Conservation (phyloP, 2,113 vertebrate genomes). For the Rhegmatorhina hoffmannsi region DNA sequence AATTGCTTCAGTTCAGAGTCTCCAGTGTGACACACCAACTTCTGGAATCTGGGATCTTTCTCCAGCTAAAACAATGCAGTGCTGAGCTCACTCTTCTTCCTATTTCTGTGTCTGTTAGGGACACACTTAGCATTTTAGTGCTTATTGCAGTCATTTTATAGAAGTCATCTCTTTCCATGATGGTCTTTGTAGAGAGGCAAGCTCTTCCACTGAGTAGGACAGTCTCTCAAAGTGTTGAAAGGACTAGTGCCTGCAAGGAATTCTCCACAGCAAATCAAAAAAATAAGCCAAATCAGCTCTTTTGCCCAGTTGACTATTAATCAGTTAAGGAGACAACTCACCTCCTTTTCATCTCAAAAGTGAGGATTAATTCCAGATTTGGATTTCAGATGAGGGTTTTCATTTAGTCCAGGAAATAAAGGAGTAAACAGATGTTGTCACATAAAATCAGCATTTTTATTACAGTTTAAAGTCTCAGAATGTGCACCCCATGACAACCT, state of each 20-base stretch:
- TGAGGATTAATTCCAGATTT: slow-evolving; percentile 13
- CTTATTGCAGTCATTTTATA: not conserved
- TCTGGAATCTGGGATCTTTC: not conserved
- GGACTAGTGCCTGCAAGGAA: not conserved
- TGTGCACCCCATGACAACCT: not conserved
- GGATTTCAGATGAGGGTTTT: not conserved
- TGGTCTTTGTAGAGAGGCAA: not conserved
- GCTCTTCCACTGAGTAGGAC: not conserved
- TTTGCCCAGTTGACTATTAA: not conserved
- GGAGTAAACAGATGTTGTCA: slow-evolving; percentile 1
- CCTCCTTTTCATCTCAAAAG: not conserved
- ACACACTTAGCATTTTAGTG: not conserved
- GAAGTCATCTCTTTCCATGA: not conserved
- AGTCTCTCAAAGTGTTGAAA: not conserved
- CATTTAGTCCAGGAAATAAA: not conserved
- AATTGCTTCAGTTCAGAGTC: not conserved
- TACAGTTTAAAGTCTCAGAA: not conserved
- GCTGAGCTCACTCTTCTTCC: not conserved
- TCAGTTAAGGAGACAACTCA: not conserved
- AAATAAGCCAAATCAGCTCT: not conserved
- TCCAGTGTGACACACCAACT: not conserved
- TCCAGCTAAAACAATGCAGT: not conserved
- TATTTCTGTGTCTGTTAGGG: not conserved
- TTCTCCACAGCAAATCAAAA: not conserved
- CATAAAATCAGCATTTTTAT: not conserved